Evolutionary conservation across 2,797 vertebrate species (phyloP), one percentile per base, ranked within the genome.

Genomic region (Sciaenops ocellatus): DNA sequence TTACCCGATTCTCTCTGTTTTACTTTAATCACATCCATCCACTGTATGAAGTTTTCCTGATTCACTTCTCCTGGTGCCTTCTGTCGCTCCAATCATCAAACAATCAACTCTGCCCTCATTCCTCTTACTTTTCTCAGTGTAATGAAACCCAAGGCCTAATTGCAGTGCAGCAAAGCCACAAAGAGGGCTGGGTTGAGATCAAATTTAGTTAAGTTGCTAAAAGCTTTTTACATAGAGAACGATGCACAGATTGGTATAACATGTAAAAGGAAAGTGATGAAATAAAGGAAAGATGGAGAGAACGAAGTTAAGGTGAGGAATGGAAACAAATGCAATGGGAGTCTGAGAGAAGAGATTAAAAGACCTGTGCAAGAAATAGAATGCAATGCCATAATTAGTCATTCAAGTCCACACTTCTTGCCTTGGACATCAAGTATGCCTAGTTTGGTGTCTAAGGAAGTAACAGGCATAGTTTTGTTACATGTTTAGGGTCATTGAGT

Each of bases 101-200:
- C 73, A 50, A 55, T 72, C 74, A 77, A 69, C 68, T 47, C 67
- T 46, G 22, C 71, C 30, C 55, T 30, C 52, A 64, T 34, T 42
- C 38, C 22, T 69, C 65, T 79, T 62, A 73, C 66, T 75, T 76
- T 81, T 57, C 66, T 85, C 76, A 20, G 34, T 75, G 71, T 65
- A 74, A 86, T 91, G 82, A 91, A 94, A 92, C 73, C 82, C 76
- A 80, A 88, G 57, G 68, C 71, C 83, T 89, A 86, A 92, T 89
- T 90, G 83, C 82, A 81, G 79, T 48, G 16, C 57, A 79, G 74
- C 42, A 28, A 79, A 86, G 76, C 82, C 89, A 84, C 89, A 78
- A 73, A 75, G 81, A 79, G 15, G 61, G 60, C 77, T 83, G 69
- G 66, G 47, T 60, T 77, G 72, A 75, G 77, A 80, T 84, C 80